phyloP scores from a whole-genome alignment of 30 jellyfish, hydroid and myxozoan species.

The Hydractinia echinata region DNA sequence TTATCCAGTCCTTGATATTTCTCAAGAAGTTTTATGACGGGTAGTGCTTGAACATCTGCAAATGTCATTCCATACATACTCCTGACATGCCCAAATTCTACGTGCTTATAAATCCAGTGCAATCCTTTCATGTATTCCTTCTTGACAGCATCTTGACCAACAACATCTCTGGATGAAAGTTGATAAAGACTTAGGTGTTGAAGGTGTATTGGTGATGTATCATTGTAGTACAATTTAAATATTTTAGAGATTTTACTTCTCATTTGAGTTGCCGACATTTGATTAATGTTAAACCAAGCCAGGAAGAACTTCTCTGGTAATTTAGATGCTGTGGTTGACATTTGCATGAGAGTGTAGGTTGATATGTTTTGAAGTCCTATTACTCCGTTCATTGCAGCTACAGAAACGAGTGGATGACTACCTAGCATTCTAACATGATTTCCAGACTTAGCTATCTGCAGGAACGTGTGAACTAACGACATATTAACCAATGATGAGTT shows the following conservation, averaged over 20 bases:
- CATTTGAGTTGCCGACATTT: background rate
- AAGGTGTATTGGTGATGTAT: no score
- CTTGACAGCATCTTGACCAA: no score
- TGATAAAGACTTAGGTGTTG: no score
- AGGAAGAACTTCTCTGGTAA: background rate
- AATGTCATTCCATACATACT: background rate
- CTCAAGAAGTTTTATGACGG: background rate
- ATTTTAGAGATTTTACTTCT: background rate
- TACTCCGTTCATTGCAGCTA: background rate
- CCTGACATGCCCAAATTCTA: background rate
- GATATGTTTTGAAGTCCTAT: background rate
- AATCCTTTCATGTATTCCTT: background rate
- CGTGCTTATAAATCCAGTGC: background rate
- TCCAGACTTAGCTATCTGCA: background rate
- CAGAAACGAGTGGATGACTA: background rate
- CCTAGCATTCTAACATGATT: background rate
- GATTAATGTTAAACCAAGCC: background rate
- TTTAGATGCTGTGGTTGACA: background rate
- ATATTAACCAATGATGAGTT: background rate
- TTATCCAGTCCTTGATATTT: slow-evolving; percentile 4
- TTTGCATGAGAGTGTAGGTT: background rate
- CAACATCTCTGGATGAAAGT: background rate
- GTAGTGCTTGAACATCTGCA: background rate
- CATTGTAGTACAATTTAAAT: background rate
- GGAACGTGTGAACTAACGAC: background rate